A percentile compares a stretch with the other conserved stretches of the same genome.
phyloP scores from a whole-genome alignment of 2,113 vertebrate species.

The Corydoras sp. region DNA sequence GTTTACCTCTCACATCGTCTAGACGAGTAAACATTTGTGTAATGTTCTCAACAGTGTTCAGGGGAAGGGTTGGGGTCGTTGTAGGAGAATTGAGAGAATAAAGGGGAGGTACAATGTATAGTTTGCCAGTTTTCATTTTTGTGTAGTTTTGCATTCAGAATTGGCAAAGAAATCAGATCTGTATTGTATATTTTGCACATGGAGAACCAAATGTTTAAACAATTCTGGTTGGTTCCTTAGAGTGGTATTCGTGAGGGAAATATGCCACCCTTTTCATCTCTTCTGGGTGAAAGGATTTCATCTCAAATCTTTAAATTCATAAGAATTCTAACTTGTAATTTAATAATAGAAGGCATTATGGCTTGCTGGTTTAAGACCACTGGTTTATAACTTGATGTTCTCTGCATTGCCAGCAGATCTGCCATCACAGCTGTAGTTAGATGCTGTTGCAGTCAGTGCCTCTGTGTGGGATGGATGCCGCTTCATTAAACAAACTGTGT shows the following conservation, averaged over 20 bases:
- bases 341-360: too few species aligned
- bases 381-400: too few species aligned
- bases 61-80: neutral
- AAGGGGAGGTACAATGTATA: conserved; percentile 33
- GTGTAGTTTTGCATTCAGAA: conserved; percentile 35
- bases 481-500: too few species aligned
- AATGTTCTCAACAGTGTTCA: conserved; percentile 59
- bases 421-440: too few species aligned
- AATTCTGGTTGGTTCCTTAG: conserved; percentile 54
- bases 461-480: too few species aligned
- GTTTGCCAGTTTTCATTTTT: conserved; percentile 49
- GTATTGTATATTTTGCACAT: conserved; percentile 76
- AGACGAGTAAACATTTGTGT: conserved; percentile 52
- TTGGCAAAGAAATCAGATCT: conserved; percentile 33
- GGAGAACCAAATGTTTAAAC: conserved; percentile 67
- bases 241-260: conserved; percentile 68
- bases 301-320: neutral
- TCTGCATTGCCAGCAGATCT: too few species aligned
- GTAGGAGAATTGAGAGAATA: neutral
- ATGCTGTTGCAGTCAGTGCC: too few species aligned
- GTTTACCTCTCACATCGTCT: conserved; percentile 62
- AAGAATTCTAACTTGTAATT: neutral
- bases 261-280: conserved; percentile 50
- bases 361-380: too few species aligned
- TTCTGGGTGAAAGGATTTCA: too few species aligned